Conservation (phyloP, 2,888 invertebrate species). For the Keiferia lycopersicella region DNA sequence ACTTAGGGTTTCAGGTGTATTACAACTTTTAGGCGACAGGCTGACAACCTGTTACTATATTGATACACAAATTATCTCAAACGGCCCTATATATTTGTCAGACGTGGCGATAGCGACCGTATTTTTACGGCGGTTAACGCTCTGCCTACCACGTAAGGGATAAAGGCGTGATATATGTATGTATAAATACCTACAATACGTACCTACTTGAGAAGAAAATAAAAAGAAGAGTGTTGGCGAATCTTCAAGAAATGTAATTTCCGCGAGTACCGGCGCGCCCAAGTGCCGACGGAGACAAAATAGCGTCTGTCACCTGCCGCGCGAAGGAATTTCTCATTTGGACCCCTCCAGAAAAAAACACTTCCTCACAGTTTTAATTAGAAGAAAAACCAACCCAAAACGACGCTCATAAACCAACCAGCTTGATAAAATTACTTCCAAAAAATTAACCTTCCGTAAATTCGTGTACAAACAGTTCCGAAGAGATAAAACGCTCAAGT, state of each 20-base stretch:
- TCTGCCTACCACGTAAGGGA: too few species aligned
- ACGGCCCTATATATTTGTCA: too few species aligned
- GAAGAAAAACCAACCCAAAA: constrained; percentile 13
- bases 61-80: too few species aligned
- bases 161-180: too few species aligned
- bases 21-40: too few species aligned
- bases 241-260: constrained; percentile 19
- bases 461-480: constrained; percentile 22
- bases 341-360: constrained; percentile 35
- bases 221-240: constrained; percentile 4
- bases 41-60: too few species aligned
- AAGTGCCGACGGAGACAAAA: constrained; percentile 36
- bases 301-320: constrained; percentile 39
- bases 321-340: constrained; percentile 53
- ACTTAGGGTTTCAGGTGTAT: too few species aligned
- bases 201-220: background rate
- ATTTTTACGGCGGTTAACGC: too few species aligned
- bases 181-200: too few species aligned
- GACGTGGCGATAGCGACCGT: too few species aligned
- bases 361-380: constrained; percentile 21
- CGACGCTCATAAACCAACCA: constrained; percentile 14
- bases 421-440: constrained; percentile 20
- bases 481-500: constrained; percentile 24
- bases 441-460: constrained; percentile 24
- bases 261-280: constrained; percentile 6